These are phyloP conservation scores for Allacma fusca DNA, from an alignment of 2,888 invertebrate species.

Conservation along the genomic window DNA sequence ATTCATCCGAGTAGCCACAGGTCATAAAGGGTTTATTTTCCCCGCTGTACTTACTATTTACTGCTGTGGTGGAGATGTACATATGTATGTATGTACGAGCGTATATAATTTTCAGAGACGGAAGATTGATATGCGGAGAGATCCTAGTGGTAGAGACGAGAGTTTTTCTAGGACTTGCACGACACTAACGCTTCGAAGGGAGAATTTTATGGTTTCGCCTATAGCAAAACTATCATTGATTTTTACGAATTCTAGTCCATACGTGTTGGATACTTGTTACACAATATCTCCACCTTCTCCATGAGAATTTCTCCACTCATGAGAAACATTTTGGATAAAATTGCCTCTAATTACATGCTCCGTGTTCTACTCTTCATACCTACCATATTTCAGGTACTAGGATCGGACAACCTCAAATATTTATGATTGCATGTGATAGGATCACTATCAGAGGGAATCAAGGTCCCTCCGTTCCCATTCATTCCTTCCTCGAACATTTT, in stretches of 20 bases:
- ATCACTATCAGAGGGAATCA: conserved; percentile 18
- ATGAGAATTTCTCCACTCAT: conserved; percentile 12
- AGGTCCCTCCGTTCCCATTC: background rate
- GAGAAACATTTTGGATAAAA: conserved; percentile 17
- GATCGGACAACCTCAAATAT: conserved; percentile 30
- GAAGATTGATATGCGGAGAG: too few species aligned
- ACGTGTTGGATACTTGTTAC: conserved; percentile 31
- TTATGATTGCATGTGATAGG: conserved; percentile 39
- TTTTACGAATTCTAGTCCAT: conserved; percentile 19
- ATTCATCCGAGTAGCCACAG: background rate
- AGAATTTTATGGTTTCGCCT: conserved; percentile 35
- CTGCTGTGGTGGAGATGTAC: too few species aligned
- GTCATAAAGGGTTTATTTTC: background rate
- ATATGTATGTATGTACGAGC: too few species aligned
- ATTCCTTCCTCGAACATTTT: background rate
- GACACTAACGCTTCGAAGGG: conserved; percentile 25
- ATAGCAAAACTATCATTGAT: conserved; percentile 30
- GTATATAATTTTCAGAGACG: too few species aligned
- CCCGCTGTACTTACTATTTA: too few species aligned
- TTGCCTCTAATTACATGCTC: conserved; percentile 30
- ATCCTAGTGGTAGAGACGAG: too few species aligned
- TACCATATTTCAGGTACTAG: background rate
- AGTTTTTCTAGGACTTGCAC: background rate
- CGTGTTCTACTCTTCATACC: conserved; percentile 25
- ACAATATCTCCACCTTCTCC: conserved; percentile 39